phyloP scores from a whole-genome alignment of 2,113 vertebrate species.

The Planiliza haematocheilus region DNA sequence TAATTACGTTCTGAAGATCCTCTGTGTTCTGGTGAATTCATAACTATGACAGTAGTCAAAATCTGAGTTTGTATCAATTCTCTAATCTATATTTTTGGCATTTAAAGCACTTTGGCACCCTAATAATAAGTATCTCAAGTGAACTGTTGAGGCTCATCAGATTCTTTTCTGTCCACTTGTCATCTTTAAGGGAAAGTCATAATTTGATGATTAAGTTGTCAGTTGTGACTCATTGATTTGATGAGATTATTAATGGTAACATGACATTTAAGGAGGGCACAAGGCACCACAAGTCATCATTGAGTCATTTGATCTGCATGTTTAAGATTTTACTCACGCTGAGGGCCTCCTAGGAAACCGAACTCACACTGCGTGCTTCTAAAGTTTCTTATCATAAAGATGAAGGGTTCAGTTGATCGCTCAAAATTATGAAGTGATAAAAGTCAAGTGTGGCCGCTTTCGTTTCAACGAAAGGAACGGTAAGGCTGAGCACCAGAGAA shows the following conservation, averaged over 20 bases:
- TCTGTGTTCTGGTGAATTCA: background rate
- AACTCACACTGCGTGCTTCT: background rate
- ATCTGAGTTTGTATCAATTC: background rate
- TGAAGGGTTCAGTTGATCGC: background rate
- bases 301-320: conserved; percentile 2
- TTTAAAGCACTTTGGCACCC: background rate
- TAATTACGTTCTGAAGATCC: background rate
- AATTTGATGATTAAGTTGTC: background rate
- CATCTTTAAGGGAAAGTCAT: background rate
- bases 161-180: background rate
- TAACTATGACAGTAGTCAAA: background rate
- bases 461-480: background rate
- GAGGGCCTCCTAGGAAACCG: background rate
- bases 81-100: background rate
- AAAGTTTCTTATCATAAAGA: background rate
- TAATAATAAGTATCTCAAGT: background rate
- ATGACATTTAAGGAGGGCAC: background rate
- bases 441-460: conserved; percentile 4
- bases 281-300: background rate
- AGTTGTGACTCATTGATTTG: conserved; percentile 6
- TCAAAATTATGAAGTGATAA: conserved; percentile 2
- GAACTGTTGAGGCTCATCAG: background rate
- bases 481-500: background rate
- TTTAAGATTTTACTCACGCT: background rate
- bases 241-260: background rate